Percentiles rank a stretch among this genome's conserved stretches.
These are phyloP conservation scores for Hymenopus coronatus DNA, from an alignment of 2,888 invertebrate genomes.

Conservation along the genomic window DNA sequence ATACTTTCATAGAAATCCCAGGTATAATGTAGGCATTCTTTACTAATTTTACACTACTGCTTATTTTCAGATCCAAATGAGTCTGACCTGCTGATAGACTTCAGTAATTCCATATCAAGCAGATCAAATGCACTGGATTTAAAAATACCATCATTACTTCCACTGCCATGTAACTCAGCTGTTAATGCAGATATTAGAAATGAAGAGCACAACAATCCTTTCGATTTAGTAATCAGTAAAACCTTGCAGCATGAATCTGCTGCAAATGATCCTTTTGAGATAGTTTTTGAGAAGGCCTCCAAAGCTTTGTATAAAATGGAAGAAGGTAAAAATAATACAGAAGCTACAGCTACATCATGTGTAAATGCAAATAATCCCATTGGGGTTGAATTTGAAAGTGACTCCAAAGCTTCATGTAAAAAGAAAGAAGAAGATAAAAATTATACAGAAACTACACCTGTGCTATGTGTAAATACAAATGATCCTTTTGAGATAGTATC, in stretches of 20 bases:
- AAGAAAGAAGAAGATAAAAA: too few relatives aligned
- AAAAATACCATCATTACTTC: background rate
- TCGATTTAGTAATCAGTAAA: constrained; percentile 1
- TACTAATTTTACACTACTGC: too few relatives aligned
- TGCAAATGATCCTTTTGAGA: constrained; percentile 14
- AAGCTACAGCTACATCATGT: background rate
- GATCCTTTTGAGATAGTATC: constrained; percentile 9
- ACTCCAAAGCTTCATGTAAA: too few relatives aligned
- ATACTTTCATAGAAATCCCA: too few relatives aligned
- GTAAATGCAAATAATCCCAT: too few relatives aligned
- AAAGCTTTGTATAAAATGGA: too few relatives aligned
- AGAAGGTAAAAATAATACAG: background rate
- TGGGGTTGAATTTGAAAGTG: too few relatives aligned
- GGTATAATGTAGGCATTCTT: too few relatives aligned
- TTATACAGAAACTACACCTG: too few relatives aligned
- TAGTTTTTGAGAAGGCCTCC: background rate
- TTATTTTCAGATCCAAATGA: background rate
- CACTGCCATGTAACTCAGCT: background rate
- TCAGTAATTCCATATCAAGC: background rate
- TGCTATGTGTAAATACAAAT: too few relatives aligned
- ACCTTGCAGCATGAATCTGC: background rate
- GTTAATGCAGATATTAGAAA: background rate
- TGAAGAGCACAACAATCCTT: constrained; percentile 6
- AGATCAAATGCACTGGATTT: background rate
- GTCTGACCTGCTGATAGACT: background rate